Conservation (phyloP, 35 echinoderm and acorn worm genomes). For the Eucidaris tribuloides region DNA sequence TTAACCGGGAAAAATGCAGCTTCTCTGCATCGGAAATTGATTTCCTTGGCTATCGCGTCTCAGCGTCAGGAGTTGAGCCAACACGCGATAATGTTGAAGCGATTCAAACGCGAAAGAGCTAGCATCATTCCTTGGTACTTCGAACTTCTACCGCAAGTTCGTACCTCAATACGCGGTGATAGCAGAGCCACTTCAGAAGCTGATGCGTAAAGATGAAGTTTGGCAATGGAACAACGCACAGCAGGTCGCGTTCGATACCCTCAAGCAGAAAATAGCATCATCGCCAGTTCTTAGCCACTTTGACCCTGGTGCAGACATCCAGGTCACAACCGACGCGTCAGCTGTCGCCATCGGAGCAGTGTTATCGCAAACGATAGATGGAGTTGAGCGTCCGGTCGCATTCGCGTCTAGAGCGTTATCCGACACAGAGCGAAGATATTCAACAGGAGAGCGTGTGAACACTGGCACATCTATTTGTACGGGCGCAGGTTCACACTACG, state of each 20-base stretch:
- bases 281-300: constrained; percentile 11
- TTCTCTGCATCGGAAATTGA: constrained; percentile 40
- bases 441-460: constrained; percentile 31
- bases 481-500: constrained; percentile 50
- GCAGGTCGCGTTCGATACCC: background rate
- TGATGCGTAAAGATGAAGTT: background rate
- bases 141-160: constrained; percentile 43
- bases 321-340: constrained; percentile 56
- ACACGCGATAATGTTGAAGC: background rate
- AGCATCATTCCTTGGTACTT: constrained; percentile 20
- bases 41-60: constrained; percentile 33
- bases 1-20: constrained; percentile 49
- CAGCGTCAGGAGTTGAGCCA: background rate
- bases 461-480: constrained; percentile 52
- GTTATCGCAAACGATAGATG: background rate
- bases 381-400: background rate
- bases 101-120: constrained; percentile 35
- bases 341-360: constrained; percentile 33
- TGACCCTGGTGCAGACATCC: background rate
- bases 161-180: constrained; percentile 30
- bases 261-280: constrained; percentile 20
- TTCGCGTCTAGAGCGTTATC: constrained; percentile 5
- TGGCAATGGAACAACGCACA: constrained; percentile 16
- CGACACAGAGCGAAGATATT: background rate
- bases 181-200: constrained; percentile 17